phyloP scores from a whole-genome alignment of 2,113 vertebrate species.

The Forbesichthys agassizii region DNA sequence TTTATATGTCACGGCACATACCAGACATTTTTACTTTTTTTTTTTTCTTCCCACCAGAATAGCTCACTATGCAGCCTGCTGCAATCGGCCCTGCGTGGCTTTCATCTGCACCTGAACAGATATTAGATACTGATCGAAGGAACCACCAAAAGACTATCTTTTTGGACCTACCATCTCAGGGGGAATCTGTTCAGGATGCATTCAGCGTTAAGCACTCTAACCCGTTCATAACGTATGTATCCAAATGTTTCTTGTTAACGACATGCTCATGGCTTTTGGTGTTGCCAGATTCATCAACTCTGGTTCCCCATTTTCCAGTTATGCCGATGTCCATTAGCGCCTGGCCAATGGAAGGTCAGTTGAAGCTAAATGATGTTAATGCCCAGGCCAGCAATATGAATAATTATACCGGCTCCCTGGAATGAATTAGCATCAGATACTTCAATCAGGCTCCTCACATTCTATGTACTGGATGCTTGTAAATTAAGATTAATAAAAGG shows the following conservation, averaged over 20 bases:
- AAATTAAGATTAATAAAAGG: neutral
- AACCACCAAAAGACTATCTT: neutral
- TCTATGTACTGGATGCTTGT: neutral
- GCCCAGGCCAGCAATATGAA: constrained; percentile 1
- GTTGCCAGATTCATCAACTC: neutral
- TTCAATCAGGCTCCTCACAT: constrained; percentile 13
- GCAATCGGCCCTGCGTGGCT: constrained; percentile 24
- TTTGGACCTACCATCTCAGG: neutral
- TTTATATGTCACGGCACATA: constrained; percentile 66
- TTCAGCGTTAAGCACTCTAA: too few species aligned
- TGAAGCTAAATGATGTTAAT: constrained; percentile 29
- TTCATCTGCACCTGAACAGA: constrained; percentile 35
- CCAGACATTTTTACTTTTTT: constrained; percentile 67
- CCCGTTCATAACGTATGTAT: neutral
- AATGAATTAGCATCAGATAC: constrained; percentile 22
- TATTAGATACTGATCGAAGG: neutral
- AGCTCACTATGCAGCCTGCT: constrained; percentile 47
- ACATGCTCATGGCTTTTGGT: constrained; percentile 3
- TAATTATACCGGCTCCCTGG: constrained; percentile 6
- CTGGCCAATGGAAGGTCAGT: constrained; percentile 18
- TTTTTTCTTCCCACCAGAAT: constrained; percentile 59
- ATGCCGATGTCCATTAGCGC: constrained; percentile 27
- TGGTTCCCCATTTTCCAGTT: constrained; percentile 8
- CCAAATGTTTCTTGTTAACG: constrained; percentile 2
- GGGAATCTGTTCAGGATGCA: neutral